Conservation (phyloP, 2,888 invertebrate genomes). For the Neoaliturus tenellus region DNA sequence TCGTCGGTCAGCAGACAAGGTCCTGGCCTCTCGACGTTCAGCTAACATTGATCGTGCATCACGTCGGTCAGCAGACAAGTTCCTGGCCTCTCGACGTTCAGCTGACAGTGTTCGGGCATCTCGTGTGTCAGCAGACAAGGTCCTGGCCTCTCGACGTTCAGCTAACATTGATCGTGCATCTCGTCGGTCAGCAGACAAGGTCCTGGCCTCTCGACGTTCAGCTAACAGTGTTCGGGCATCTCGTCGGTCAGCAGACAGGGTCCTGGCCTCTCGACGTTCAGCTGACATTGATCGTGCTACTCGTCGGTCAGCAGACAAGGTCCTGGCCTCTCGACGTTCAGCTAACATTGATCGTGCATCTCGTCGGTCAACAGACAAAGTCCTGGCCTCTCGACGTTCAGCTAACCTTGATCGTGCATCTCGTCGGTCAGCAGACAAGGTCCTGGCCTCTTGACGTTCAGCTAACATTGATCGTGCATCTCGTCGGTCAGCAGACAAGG, state of each 20-base stretch:
- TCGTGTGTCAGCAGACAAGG: background rate
- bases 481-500: conserved; percentile 7
- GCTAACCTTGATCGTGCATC: background rate
- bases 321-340: conserved; percentile 33
- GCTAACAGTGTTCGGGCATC: background rate
- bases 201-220: conserved; percentile 33
- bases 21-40: background rate
- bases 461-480: background rate
- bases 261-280: background rate
- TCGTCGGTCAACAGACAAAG: background rate
- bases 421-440: conserved; percentile 16
- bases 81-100: conserved; percentile 35
- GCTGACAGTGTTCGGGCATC: background rate
- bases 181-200: conserved; percentile 7
- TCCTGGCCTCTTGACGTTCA: conserved; percentile 30
- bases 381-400: background rate
- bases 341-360: background rate
- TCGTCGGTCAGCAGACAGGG: conserved; percentile 1
- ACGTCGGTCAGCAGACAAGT: background rate
- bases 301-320: conserved; percentile 16
- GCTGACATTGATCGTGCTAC: background rate
- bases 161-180: background rate
- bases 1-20: background rate
- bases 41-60: background rate
- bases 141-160: background rate